Percentiles rank a stretch among this genome's conserved stretches.
Conservation (phyloP, 2,888 invertebrate species). For the Portevinia maculata region DNA sequence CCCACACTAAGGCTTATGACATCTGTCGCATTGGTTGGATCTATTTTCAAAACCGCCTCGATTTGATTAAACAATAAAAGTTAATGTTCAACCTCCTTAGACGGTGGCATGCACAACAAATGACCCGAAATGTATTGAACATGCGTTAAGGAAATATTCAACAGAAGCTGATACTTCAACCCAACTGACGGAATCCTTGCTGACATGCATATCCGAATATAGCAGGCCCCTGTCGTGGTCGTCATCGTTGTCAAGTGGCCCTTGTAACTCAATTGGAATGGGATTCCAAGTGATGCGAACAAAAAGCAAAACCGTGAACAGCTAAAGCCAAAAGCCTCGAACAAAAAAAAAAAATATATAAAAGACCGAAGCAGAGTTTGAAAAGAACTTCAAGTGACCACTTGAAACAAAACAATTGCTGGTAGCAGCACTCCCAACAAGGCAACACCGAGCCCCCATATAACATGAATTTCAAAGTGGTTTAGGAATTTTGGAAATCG, state of each 20-base stretch:
- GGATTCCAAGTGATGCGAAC: conserved; percentile 66
- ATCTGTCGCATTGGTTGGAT: conserved; percentile 53
- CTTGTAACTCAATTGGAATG: conserved; percentile 74
- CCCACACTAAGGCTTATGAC: conserved; percentile 38
- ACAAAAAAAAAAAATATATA: conserved; percentile 8
- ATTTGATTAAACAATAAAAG: conserved; percentile 65
- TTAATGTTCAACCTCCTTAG: conserved; percentile 51
- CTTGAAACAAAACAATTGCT: conserved; percentile 71
- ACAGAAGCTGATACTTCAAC: conserved; percentile 58
- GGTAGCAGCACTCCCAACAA: conserved; percentile 48
- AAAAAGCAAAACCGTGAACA: conserved; percentile 46
- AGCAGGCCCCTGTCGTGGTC: conserved; percentile 45
- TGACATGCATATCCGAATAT: conserved; percentile 44
- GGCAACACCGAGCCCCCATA: conserved; percentile 59
- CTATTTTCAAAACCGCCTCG: conserved; percentile 18
- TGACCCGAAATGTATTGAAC: conserved; percentile 23
- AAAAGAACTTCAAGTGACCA: conserved; percentile 73
- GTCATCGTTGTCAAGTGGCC: conserved; percentile 68
- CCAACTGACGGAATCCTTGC: conserved; percentile 72
- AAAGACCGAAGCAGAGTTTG: conserved; percentile 50
- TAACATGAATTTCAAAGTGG: conserved; percentile 71
- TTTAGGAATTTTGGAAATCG: conserved; percentile 51
- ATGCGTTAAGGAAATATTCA: conserved; percentile 46
- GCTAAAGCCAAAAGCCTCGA: conserved; percentile 54
- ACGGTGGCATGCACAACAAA: conserved; percentile 18